Conservation (phyloP, 1,140 invertebrate species). For the Alviniconcha marisindica region DNA sequence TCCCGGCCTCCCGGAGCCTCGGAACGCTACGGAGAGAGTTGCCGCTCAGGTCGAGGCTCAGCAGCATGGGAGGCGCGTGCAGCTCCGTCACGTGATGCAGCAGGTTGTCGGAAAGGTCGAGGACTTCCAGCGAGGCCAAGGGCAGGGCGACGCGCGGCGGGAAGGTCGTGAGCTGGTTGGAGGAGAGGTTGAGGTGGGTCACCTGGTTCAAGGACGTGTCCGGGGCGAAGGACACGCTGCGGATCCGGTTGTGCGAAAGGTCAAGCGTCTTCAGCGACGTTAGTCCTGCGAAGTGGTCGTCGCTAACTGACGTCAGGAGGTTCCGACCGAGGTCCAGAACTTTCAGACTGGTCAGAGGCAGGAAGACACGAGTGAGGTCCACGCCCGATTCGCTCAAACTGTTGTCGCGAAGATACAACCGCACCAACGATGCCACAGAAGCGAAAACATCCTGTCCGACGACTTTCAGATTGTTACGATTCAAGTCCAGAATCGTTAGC, state of each 20-base stretch:
- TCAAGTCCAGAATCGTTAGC: background rate
- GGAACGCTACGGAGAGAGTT: background rate
- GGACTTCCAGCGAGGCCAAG: background rate
- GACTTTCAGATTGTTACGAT: background rate
- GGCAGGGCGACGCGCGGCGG: background rate
- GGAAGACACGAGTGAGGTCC: background rate
- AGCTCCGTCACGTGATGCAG: background rate
- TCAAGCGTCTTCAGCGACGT: constrained; percentile 5
- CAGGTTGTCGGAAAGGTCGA: constrained; percentile 7
- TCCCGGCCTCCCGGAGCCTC: background rate
- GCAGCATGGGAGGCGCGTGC: background rate
- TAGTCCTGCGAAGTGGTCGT: background rate
- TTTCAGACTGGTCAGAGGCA: background rate
- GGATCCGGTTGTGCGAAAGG: constrained; percentile 14
- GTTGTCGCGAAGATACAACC: constrained; percentile 4
- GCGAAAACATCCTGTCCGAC: background rate
- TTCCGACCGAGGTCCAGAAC: constrained; percentile 7
- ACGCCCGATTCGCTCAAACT: background rate
- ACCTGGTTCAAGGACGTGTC: background rate
- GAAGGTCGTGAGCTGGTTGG: constrained; percentile 20
- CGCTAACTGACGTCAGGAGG: background rate
- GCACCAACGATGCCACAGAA: background rate
- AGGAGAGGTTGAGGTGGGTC: constrained; percentile 19
- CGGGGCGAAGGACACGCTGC: background rate
- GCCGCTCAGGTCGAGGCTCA: constrained; percentile 14